Percentiles rank a stretch among this genome's conserved stretches.
Evolutionary conservation across 2,113 vertebrate species (phyloP).

Genomic region (Galemys pyrenaicus): DNA sequence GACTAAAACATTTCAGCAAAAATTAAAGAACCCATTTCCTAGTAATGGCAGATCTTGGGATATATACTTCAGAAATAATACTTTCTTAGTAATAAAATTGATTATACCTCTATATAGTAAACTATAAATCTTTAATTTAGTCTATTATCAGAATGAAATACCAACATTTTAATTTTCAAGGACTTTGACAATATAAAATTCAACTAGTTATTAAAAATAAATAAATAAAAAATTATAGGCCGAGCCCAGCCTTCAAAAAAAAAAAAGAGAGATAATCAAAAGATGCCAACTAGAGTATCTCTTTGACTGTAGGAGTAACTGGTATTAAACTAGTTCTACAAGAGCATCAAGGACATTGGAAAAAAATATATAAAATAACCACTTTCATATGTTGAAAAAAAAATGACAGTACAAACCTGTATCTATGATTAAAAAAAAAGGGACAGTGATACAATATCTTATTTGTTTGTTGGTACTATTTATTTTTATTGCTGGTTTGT

Average conservation of each 20-base stretch:
- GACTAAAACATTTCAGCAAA: background rate
- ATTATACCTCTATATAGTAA: background rate
- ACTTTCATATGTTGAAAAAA: background rate
- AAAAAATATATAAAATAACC: background rate
- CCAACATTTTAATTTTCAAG: background rate
- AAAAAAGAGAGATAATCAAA: background rate
- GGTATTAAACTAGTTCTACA: background rate
- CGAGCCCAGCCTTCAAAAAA: background rate
- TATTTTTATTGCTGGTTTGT: background rate
- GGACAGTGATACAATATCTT: background rate
- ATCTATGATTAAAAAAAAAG: background rate
- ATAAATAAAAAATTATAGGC: background rate
- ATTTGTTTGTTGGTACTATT: background rate
- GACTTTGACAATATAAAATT: background rate
- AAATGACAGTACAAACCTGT: background rate
- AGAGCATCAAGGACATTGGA: background rate
- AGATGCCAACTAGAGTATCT: background rate
- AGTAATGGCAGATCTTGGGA: background rate
- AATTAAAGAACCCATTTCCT: background rate
- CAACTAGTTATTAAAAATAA: background rate
- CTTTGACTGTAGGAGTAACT: background rate
- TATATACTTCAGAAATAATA: background rate
- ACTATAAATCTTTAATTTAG: background rate
- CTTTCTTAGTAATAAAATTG: background rate
- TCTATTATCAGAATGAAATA: constrained; percentile 31